A percentile compares a stretch with the other conserved stretches of the same genome.
These are phyloP conservation scores for Tyria jacobaeae DNA, from an alignment of 2,888 invertebrate species.

Conservation along the genomic window DNA sequence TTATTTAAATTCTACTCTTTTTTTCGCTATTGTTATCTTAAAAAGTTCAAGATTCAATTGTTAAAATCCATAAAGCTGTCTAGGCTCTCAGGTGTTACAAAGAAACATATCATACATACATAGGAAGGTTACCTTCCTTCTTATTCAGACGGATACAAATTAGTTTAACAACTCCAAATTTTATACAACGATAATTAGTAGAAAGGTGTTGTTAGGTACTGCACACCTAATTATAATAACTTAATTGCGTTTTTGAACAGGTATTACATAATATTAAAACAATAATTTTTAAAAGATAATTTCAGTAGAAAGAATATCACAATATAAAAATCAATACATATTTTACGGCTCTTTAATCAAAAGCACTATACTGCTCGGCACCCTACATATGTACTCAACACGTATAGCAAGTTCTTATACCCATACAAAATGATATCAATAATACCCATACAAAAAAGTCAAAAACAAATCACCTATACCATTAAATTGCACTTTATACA, in stretches of 20 bases:
- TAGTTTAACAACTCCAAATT: neutral
- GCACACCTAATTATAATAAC: conserved; percentile 43
- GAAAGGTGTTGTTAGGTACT: conserved; percentile 13
- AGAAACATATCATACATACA: no score
- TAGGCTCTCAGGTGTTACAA: no score
- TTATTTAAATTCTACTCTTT: no score
- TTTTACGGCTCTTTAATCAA: neutral
- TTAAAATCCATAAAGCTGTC: no score
- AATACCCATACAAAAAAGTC: conserved; percentile 14
- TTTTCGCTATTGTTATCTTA: no score
- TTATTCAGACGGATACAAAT: no score
- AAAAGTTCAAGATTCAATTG: no score
- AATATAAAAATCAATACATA: neutral
- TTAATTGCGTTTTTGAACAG: conserved; percentile 40
- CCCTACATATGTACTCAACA: no score
- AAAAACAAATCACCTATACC: conserved; percentile 16
- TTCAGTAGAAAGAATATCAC: neutral
- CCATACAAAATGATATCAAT: no score
- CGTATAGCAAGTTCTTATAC: no score
- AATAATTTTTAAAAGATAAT: neutral
- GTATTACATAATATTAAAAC: conserved; percentile 31
- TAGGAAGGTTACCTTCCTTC: no score
- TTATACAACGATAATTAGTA: conserved; percentile 9
- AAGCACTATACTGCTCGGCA: neutral
- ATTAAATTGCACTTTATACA: conserved; percentile 81